Evolutionary conservation across 2,797 vertebrate species (phyloP).

Genomic region (Trachops cirrhosus): DNA sequence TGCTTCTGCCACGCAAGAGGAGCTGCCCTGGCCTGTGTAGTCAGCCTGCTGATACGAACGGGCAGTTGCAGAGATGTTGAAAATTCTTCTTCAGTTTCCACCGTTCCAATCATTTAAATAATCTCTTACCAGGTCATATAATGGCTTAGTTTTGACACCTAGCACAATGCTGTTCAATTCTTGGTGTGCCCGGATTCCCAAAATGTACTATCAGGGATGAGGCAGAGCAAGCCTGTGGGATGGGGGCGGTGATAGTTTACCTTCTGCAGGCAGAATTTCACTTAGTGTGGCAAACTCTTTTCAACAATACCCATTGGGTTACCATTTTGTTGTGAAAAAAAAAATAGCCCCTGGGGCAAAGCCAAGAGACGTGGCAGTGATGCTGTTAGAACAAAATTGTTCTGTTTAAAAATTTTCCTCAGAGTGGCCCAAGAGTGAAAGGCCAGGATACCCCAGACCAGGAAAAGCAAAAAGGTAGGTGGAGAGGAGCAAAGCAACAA

Average conservation of each 20-base stretch:
- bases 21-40: background rate
- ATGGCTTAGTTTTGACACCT: background rate
- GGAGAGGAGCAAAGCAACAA: background rate
- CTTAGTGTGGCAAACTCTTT: background rate
- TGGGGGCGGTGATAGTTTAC: background rate
- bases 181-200: background rate
- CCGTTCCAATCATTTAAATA: background rate
- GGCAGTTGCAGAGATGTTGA: background rate
- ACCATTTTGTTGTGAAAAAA: background rate
- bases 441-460: background rate
- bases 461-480: rapidly evolving
- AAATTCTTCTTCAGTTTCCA: background rate
- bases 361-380: background rate
- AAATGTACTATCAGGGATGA: background rate
- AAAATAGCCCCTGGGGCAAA: background rate
- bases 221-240: background rate
- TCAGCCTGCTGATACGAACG: background rate
- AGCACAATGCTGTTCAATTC: background rate
- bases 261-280: background rate
- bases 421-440: background rate
- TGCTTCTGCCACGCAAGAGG: background rate
- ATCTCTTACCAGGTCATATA: background rate
- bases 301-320: background rate
- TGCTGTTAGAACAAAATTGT: background rate
- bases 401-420: background rate